Conservation (phyloP, 2,888 invertebrate genomes). For the Stramonita haemastoma region DNA sequence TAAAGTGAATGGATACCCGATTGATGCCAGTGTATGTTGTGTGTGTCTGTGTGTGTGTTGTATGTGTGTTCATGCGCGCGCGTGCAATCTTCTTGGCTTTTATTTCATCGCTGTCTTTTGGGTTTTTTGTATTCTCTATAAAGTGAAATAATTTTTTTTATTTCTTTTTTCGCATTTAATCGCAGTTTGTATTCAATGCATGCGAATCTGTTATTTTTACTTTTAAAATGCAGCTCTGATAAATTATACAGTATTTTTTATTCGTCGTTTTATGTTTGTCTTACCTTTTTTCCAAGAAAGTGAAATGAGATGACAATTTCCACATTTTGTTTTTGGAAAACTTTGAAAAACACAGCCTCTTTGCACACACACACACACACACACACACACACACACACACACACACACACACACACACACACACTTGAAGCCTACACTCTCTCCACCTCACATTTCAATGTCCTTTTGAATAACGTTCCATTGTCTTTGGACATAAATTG, state of each 20-base stretch:
- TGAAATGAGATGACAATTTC: background rate
- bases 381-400: too few relatives aligned
- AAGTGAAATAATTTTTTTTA: background rate
- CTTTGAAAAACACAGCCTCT: background rate
- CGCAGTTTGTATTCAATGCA: slow-evolving; percentile 24
- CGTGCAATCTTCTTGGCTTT: too few relatives aligned
- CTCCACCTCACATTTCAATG: too few relatives aligned
- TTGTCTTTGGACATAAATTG: too few relatives aligned
- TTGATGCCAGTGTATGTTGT: too few relatives aligned
- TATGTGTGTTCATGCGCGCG: too few relatives aligned
- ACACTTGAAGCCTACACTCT: too few relatives aligned
- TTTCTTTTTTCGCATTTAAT: slow-evolving; percentile 22
- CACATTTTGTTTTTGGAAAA: background rate
- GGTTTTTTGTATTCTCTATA: background rate
- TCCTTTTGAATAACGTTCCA: too few relatives aligned
- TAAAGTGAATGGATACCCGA: too few relatives aligned
- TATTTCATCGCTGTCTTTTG: background rate
- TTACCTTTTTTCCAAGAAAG: background rate
- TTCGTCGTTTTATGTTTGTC: background rate
- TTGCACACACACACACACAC: too few relatives aligned
- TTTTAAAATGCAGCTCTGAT: background rate
- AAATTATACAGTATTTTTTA: background rate
- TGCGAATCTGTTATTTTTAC: slow-evolving; percentile 13
- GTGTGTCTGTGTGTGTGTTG: too few relatives aligned
- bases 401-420: too few relatives aligned